Conservation (phyloP, 2,797 vertebrate genomes). For the Onychomys torridus region DNA sequence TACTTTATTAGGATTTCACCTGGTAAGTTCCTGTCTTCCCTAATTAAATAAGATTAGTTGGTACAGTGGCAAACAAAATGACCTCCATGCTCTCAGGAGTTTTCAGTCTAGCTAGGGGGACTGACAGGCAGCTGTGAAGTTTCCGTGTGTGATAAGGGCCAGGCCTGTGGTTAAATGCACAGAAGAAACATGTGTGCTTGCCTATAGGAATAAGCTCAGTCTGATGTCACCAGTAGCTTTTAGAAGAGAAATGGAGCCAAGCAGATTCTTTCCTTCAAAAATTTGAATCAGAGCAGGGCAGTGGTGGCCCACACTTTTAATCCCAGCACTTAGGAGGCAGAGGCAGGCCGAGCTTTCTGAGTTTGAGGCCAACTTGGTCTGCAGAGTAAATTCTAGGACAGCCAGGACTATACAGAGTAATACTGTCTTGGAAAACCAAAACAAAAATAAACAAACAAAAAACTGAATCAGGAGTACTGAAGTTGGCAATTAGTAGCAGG, state of each 20-base stretch:
- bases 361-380: neutral
- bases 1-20: conserved; percentile 9
- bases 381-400: neutral
- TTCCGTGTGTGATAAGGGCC: neutral
- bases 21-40: conserved; percentile 14
- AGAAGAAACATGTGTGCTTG: neutral
- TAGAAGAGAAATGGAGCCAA: neutral
- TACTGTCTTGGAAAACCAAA: neutral
- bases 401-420: neutral
- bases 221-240: neutral
- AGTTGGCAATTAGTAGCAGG: neutral
- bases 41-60: neutral
- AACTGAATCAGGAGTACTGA: neutral
- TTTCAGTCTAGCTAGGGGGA: neutral
- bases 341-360: neutral
- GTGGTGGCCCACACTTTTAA: neutral
- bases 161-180: neutral
- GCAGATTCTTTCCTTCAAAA: conserved; percentile 20
- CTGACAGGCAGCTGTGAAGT: neutral
- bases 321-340: neutral
- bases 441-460: neutral
- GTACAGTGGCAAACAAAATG: neutral
- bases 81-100: neutral
- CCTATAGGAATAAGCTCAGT: neutral
- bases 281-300: neutral